A percentile compares a stretch with the other conserved stretches of the same genome.
phyloP scores from a whole-genome alignment of 64 coral and sea anemone species.

The Porites australiensis region DNA sequence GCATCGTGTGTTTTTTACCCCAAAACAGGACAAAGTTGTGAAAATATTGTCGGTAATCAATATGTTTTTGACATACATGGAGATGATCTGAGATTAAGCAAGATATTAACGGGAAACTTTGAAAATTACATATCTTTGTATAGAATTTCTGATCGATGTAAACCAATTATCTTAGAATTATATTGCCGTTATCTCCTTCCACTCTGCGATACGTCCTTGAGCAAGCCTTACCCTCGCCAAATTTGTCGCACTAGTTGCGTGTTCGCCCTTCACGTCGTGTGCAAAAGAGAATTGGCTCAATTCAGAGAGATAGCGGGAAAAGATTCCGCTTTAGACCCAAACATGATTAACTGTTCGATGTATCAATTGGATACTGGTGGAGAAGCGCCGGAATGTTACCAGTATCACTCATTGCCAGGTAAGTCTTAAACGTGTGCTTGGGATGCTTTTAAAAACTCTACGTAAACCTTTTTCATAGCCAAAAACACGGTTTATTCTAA shows the following conservation, averaged over 20 bases:
- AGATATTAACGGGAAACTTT: not conserved
- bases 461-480: no score
- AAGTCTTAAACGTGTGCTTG: not conserved
- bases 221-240: not conserved
- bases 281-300: not conserved
- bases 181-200: constrained; percentile 3
- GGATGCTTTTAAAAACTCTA: no score
- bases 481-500: no score
- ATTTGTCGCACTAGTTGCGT: not conserved
- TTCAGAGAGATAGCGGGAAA: not conserved
- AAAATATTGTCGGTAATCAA: not conserved
- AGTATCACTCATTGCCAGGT: not conserved
- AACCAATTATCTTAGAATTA: not conserved
- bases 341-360: not conserved
- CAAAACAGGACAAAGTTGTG: not conserved
- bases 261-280: not conserved
- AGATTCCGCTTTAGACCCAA: not conserved
- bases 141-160: not conserved
- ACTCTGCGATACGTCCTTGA: not conserved
- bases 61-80: not conserved
- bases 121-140: not conserved
- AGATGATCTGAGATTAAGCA: not conserved
- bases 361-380: not conserved
- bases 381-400: not conserved
- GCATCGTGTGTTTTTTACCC: not conserved